Conservation (phyloP, 1,140 invertebrate genomes). For the Muscidifurax raptorellus region DNA sequence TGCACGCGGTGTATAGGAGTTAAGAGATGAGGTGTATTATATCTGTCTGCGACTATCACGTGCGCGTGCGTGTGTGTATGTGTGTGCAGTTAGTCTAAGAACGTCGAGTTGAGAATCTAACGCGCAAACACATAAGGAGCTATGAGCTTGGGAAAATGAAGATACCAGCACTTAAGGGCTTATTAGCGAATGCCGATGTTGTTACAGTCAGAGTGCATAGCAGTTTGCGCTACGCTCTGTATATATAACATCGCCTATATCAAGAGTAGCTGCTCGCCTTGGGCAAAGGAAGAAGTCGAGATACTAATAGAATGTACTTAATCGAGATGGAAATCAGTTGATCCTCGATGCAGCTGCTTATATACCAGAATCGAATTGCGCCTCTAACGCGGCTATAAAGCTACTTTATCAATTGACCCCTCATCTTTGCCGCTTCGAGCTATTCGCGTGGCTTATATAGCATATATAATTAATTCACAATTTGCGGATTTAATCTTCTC, state of each 20-base stretch:
- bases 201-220: neutral
- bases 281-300: neutral
- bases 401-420: no score
- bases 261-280: neutral
- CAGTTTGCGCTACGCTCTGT: neutral
- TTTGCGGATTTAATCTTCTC: no score
- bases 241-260: neutral
- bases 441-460: no score
- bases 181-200: neutral
- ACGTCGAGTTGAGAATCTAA: neutral
- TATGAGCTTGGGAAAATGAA: constrained; percentile 26
- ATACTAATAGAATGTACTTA: neutral
- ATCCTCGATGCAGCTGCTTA: neutral
- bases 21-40: neutral
- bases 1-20: neutral
- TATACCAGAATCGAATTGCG: no score
- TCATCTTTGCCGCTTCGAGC: no score
- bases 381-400: no score
- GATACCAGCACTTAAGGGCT: neutral
- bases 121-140: neutral
- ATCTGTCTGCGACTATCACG: no score
- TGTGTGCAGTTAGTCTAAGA: neutral
- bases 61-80: neutral
- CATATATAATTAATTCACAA: no score
- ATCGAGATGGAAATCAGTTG: neutral